Base-by-base conservation (phyloP, 2,888 invertebrate genomes). In the Periphyllus acericola region DNA sequence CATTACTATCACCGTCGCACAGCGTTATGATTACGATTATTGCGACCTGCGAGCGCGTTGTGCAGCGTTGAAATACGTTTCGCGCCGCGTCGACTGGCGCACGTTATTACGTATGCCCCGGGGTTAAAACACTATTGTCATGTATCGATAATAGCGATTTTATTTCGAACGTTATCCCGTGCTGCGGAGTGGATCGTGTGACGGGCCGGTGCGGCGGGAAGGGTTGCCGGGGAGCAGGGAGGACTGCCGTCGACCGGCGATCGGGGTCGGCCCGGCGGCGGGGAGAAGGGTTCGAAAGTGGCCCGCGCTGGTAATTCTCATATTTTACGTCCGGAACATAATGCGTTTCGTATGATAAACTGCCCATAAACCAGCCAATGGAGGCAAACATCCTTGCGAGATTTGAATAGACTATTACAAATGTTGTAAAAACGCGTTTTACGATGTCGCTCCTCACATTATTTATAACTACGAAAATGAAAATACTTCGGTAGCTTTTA, bases 381-480 rank as follows among this genome's bases (percentile, higher is more conserved):
- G 60, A 29, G 55, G 60, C 72, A 40, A 55, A 80, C 79, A 72
- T 80, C 72, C 36, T 74, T 25, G 86, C 72, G 72, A 80, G 80
- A 86, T 86, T 86, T 86, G 72, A 86, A 86, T 86, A 80, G 80
- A 86, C 80, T 80, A 79, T 86, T 86, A 86, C 80, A 80, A 86
- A 72, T 29, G 79, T 80, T 72, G 52, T 86, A 80, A 86, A 86
- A 86, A 80, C 36, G 79, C 55, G 52, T 86, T 86, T 86, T 89
- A 89, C 78, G 83, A 83, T 68, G 68, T 83, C 76, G 52, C 21
- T 40, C 55, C 71, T 71, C 36, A 4, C 52, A 34, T 78, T 68
- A 83, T 89, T 83, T 83, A 83, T 78, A 88, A 68, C 55, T 74
- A 83, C 76, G 34, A 83, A 83, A 88, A 82, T 36, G 71, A 72